These are phyloP conservation scores for Ictalurus furcatus DNA, from an alignment of 2,113 vertebrate species.

Conservation along the genomic window DNA sequence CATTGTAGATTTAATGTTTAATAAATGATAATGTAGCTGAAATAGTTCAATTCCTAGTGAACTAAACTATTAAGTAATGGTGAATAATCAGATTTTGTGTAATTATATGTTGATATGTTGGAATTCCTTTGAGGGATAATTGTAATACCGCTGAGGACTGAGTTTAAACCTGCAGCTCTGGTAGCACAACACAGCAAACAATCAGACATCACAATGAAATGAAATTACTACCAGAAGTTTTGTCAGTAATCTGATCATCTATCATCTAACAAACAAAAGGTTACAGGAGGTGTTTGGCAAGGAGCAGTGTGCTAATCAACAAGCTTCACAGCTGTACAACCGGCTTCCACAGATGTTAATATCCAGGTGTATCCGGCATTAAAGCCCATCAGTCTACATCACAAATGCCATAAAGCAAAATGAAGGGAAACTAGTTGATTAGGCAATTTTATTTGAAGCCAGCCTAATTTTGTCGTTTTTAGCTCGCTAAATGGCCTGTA, in stretches of 20 bases:
- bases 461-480: neutral
- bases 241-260: slow-evolving; percentile 26
- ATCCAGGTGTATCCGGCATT: slow-evolving; percentile 28
- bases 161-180: neutral
- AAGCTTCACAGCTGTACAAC: slow-evolving; percentile 32
- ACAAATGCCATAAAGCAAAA: slow-evolving; percentile 1
- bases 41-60: neutral
- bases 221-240: slow-evolving; percentile 39
- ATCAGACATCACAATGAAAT: slow-evolving; percentile 25
- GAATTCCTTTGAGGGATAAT: slow-evolving; percentile 10
- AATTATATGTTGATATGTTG: neutral
- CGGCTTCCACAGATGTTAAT: slow-evolving; percentile 22
- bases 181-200: slow-evolving; percentile 12
- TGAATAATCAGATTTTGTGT: neutral
- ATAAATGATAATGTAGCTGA: slow-evolving; percentile 13
- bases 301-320: slow-evolving; percentile 25
- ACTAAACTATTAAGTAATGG: neutral
- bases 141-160: neutral
- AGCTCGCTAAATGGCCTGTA: neutral
- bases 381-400: slow-evolving; percentile 14
- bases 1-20: neutral
- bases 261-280: slow-evolving; percentile 33
- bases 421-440: slow-evolving; percentile 25
- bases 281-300: slow-evolving; percentile 20
- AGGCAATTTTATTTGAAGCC: slow-evolving; percentile 13